Conservation (phyloP, 2,888 invertebrate genomes). For the Agrochola lychnidis region DNA sequence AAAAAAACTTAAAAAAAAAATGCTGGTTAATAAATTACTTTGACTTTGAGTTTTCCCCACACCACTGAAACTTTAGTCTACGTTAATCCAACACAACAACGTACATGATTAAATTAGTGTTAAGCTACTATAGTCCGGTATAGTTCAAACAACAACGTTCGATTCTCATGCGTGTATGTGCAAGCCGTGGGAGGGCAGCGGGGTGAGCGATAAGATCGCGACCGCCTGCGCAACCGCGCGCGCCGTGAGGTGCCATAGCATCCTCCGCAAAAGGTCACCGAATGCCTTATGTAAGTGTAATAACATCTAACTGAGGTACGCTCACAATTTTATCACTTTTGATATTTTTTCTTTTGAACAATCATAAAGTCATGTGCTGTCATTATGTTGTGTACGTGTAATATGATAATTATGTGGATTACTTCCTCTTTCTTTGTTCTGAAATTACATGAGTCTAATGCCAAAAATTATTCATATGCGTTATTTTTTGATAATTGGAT, state of each 20-base stretch:
- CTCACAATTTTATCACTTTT: slow-evolving; percentile 37
- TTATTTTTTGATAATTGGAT: background rate
- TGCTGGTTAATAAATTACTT: background rate
- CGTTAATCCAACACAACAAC: background rate
- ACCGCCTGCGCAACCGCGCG: slow-evolving; percentile 76
- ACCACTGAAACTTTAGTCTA: background rate
- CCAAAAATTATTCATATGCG: too few species aligned
- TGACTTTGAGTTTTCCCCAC: background rate
- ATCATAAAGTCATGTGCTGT: slow-evolving; percentile 41
- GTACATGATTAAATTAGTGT: background rate
- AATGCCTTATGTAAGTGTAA: slow-evolving; percentile 76
- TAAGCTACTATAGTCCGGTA: slow-evolving; percentile 36
- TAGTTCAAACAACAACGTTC: slow-evolving; percentile 43
- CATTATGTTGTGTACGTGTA: slow-evolving; percentile 22
- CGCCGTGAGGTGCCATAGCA: slow-evolving; percentile 80
- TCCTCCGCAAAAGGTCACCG: slow-evolving; percentile 86
- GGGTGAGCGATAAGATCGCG: slow-evolving; percentile 79
- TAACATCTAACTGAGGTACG: slow-evolving; percentile 64
- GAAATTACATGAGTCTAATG: background rate
- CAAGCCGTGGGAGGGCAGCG: slow-evolving; percentile 66
- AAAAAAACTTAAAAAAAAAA: background rate
- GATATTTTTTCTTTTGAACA: slow-evolving; percentile 46
- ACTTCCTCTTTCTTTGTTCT: slow-evolving; percentile 14
- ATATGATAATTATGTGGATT: background rate
- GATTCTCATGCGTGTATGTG: slow-evolving; percentile 60